These are phyloP conservation scores for Ochropleura leucogaster DNA, from an alignment of 2,888 invertebrate species.

Conservation along the genomic window DNA sequence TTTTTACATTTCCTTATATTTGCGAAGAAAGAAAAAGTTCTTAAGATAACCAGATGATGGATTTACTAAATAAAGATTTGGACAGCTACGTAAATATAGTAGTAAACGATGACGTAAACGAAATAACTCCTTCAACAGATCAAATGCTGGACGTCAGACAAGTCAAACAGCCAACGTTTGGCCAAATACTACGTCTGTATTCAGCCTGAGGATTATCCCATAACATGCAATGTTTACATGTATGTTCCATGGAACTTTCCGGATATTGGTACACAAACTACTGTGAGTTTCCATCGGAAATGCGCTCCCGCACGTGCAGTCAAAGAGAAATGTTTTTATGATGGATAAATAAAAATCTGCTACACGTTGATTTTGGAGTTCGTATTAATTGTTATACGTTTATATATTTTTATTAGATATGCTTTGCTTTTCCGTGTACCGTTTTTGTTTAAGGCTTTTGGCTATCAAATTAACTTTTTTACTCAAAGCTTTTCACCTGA, in stretches of 20 bases:
- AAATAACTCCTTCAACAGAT: constrained; percentile 27
- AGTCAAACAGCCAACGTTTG: constrained; percentile 31
- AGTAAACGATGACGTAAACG: constrained; percentile 38
- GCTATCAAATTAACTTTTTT: background rate
- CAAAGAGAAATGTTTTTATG: constrained; percentile 48
- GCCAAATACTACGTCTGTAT: constrained; percentile 34
- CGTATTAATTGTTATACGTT: background rate
- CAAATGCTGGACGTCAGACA: constrained; percentile 28
- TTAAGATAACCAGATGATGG: background rate
- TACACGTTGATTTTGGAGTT: background rate
- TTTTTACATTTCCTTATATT: background rate
- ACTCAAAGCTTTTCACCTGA: background rate
- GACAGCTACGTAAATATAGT: constrained; percentile 19
- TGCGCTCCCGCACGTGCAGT: constrained; percentile 21
- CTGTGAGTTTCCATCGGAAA: constrained; percentile 37
- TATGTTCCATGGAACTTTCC: constrained; percentile 54
- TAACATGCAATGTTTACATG: constrained; percentile 35
- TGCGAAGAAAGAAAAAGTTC: background rate
- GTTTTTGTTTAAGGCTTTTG: background rate
- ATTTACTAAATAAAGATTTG: background rate
- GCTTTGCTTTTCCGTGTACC: background rate
- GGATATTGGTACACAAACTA: constrained; percentile 41
- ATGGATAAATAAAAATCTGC: constrained; percentile 30
- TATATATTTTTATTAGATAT: background rate
- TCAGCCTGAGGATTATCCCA: constrained; percentile 38